Evolutionary conservation across 2,888 invertebrate species (phyloP), one percentile per base, ranked within the genome.

Genomic region (Drosophila austrosaltans): DNA sequence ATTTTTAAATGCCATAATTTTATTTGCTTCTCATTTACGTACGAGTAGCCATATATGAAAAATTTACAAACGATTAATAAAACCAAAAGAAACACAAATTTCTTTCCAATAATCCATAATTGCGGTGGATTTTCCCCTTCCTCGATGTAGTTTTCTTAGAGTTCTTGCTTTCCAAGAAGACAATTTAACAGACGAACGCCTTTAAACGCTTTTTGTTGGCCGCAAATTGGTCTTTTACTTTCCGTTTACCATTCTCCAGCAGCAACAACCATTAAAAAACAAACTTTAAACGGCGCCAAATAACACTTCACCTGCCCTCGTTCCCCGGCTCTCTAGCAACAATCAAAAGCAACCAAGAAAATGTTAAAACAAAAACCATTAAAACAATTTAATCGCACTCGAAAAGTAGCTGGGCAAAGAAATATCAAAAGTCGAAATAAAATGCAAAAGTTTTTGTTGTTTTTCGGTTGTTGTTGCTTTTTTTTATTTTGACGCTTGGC

Each of bases 351-450:
- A 22, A 25, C 48, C 48, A 48, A 48, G 48, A 48, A 48, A 48
- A 48, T 48, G 48, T 48, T 48, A 57, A 75, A 83, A 85, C 82
- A 90, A 91, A 90, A 90, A 87, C 91, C 91, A 91, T 91, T 91
- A 91, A 91, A 91, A 91, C 91, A 91, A 92, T 91, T 91, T 91
- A 92, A 91, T 91, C 90, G 89, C 90, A 90, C 91, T 91, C 87
- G 89, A 72, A 81, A 90, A 91, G 91, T 75, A 62, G 79, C 76
- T 72, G 58, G 53, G 63, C 53, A 65, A 57, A 76, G 78, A 85
- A 82, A 83, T 76, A 86, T 82, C 82, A 76, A 79, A 84, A 86
- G 80, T 77, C 86, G 86, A 87, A 87, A 84, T 88, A 79, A 87
- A 86, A 88, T 80, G 82, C 80, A 78, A 87, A 86, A 88, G 85